phyloP scores from a whole-genome alignment of 2,888 invertebrate species.

The Torymus tubicola region DNA sequence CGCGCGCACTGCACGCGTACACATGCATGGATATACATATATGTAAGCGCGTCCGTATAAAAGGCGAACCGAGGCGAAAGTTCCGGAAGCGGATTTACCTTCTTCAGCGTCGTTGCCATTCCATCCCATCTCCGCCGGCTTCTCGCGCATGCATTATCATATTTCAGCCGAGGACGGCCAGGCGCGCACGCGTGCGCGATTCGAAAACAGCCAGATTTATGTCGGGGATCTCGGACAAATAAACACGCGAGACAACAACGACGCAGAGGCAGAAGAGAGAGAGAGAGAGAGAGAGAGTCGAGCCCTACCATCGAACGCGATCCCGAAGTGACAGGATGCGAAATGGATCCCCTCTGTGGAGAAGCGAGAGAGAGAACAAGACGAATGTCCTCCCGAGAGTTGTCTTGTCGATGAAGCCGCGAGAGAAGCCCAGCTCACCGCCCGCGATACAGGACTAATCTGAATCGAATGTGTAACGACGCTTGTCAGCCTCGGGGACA shows the following conservation, averaged over 20 bases:
- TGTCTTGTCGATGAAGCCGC: constrained; percentile 30
- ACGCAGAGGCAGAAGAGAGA: neutral
- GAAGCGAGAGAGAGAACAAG: constrained; percentile 47
- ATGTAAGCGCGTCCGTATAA: constrained; percentile 16
- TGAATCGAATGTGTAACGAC: constrained; percentile 52
- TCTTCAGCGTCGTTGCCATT: constrained; percentile 2
- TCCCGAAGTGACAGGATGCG: constrained; percentile 68
- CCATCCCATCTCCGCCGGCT: neutral
- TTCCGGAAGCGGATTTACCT: constrained; percentile 58
- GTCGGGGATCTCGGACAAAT: constrained; percentile 72
- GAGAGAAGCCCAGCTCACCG: neutral
- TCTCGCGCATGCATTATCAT: constrained; percentile 51
- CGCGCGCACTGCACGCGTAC: neutral
- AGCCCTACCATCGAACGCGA: constrained; percentile 55
- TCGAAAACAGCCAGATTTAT: constrained; percentile 74
- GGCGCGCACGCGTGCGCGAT: constrained; percentile 46
- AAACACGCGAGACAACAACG: constrained; percentile 63
- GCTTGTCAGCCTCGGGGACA: constrained; percentile 46
- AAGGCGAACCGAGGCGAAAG: constrained; percentile 53
- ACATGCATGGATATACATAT: neutral
- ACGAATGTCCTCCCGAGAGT: constrained; percentile 47
- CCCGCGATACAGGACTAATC: constrained; percentile 41
- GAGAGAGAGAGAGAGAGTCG: constrained; percentile 23
- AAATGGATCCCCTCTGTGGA: constrained; percentile 65
- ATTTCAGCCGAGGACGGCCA: constrained; percentile 33